Evolutionary conservation across 2,888 invertebrate species (phyloP).

Genomic region (Macaria liturata): DNA sequence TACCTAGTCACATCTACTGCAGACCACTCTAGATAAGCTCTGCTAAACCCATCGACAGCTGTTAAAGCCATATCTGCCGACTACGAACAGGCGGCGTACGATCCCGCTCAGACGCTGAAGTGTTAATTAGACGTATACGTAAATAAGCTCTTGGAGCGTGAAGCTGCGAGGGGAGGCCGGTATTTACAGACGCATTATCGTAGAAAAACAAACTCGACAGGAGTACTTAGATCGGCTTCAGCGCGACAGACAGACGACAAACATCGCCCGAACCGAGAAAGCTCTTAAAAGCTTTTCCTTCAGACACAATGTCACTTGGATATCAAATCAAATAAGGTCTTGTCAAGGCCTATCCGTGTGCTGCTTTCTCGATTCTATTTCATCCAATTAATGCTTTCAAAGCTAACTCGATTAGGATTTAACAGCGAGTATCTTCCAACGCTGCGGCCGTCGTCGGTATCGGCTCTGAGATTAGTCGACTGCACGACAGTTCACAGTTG

Average conservation of each 20-base stretch:
- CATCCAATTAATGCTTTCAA: slow-evolving; percentile 19
- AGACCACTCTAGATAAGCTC: slow-evolving; percentile 48
- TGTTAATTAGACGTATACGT: slow-evolving; percentile 66
- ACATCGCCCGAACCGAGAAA: slow-evolving; percentile 44
- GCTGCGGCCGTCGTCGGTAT: slow-evolving; percentile 4
- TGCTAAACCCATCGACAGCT: slow-evolving; percentile 47
- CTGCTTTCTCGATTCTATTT: slow-evolving; percentile 14
- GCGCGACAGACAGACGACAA: slow-evolving; percentile 56
- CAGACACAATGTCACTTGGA: slow-evolving; percentile 18
- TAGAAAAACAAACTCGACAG: slow-evolving; percentile 65
- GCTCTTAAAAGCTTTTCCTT: slow-evolving; percentile 56
- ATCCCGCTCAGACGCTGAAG: slow-evolving; percentile 51
- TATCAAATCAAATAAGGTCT: slow-evolving; percentile 17
- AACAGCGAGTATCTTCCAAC: slow-evolving; percentile 7
- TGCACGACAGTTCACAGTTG: slow-evolving; percentile 2
- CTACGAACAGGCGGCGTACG: slow-evolving; percentile 38
- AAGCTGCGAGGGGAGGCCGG: slow-evolving; percentile 46
- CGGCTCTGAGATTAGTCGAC: slow-evolving; percentile 9
- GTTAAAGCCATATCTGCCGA: slow-evolving; percentile 39
- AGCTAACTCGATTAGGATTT: slow-evolving; percentile 8
- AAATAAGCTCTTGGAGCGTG: slow-evolving; percentile 52
- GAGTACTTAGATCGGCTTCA: slow-evolving; percentile 48
- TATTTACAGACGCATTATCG: slow-evolving; percentile 72
- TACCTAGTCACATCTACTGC: slow-evolving; percentile 41
- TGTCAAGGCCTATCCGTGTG: slow-evolving; percentile 15